Percentiles rank a stretch among this genome's conserved stretches.
Conservation (phyloP, 1,140 invertebrate genomes). For the Myzus persicae region DNA sequence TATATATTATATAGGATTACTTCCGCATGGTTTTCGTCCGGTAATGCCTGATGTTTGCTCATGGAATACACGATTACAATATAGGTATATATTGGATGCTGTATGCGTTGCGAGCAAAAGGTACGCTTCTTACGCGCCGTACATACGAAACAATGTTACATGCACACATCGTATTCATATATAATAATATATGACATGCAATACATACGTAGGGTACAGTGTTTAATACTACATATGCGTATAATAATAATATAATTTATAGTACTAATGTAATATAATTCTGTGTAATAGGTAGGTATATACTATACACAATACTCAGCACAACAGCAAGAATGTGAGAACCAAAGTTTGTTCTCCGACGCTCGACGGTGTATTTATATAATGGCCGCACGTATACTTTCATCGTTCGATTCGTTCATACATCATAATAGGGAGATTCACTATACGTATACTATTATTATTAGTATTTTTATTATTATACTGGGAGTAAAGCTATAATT, state of each 20-base stretch:
- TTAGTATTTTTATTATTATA: neutral
- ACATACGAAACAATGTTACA: neutral
- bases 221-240: neutral
- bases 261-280: neutral
- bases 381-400: neutral
- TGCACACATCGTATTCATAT: neutral
- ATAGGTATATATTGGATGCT: neutral
- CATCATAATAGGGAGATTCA: neutral
- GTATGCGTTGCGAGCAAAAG: neutral
- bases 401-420: neutral
- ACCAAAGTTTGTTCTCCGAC: neutral
- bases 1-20: neutral
- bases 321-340: neutral
- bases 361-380: neutral
- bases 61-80: neutral
- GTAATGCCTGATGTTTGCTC: slow-evolving; percentile 13
- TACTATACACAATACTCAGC: too few relatives aligned
- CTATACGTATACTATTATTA: neutral
- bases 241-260: neutral
- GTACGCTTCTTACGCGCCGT: neutral
- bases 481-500: neutral
- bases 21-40: neutral
- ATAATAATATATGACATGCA: neutral
- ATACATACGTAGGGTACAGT: neutral
- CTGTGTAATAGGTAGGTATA: neutral